These are phyloP conservation scores for Colaptes auratus DNA, from an alignment of 2,113 vertebrate genomes.

Conservation along the genomic window DNA sequence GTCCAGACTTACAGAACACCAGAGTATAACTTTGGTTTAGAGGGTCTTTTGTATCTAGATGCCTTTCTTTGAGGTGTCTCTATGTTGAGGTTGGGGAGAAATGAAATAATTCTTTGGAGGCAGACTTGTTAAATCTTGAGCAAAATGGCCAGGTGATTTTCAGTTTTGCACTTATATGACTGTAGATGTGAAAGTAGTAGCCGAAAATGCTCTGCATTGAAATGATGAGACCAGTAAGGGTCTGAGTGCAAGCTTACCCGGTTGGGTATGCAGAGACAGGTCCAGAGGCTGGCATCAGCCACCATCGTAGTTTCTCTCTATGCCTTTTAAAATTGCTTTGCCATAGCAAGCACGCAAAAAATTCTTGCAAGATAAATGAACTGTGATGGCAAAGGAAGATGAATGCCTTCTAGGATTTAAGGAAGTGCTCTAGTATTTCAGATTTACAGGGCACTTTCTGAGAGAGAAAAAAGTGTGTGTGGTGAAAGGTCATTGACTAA, in stretches of 20 bases:
- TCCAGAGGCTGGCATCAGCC: background rate
- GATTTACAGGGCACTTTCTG: background rate
- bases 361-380: slow-evolving; percentile 38
- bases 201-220: background rate
- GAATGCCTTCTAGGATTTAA: slow-evolving; percentile 34
- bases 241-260: background rate
- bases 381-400: slow-evolving; percentile 12
- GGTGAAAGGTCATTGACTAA: background rate
- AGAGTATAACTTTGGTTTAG: background rate
- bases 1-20: background rate
- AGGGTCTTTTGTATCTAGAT: background rate
- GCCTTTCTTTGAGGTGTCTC: too few species aligned
- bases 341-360: background rate
- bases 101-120: background rate
- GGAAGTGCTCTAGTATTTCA: background rate
- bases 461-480: background rate
- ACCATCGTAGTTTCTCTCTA: background rate
- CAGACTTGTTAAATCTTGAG: background rate
- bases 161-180: background rate
- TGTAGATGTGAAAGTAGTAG: background rate
- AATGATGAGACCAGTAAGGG: background rate
- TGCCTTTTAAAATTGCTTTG: background rate
- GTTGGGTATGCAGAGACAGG: background rate
- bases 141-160: background rate
- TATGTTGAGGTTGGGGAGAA: background rate